Conservation (phyloP, 2,888 invertebrate genomes). For the Leucophora obtusa region DNA sequence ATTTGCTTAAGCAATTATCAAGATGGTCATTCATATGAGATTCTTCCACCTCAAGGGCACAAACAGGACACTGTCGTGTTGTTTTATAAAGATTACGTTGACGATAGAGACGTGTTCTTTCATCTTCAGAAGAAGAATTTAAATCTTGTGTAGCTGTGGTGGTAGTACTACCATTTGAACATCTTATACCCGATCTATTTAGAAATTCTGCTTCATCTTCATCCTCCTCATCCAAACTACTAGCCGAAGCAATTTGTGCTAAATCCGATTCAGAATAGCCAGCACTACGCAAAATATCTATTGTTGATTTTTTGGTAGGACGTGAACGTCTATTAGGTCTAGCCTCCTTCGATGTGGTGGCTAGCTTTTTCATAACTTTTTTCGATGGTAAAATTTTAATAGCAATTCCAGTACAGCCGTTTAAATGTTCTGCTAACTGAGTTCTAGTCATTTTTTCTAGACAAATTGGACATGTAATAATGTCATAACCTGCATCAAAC, state of each 20-base stretch:
- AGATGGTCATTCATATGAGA: constrained; percentile 73
- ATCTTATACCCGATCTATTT: constrained; percentile 28
- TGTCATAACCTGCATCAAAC: constrained; percentile 72
- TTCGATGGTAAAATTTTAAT: constrained; percentile 68
- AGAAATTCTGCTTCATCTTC: constrained; percentile 56
- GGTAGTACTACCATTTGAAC: constrained; percentile 12
- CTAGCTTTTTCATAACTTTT: constrained; percentile 49
- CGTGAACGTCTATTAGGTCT: constrained; percentile 51
- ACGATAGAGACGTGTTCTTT: constrained; percentile 69
- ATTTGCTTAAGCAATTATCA: constrained; percentile 69
- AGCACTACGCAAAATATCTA: constrained; percentile 67
- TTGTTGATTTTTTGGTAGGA: constrained; percentile 36
- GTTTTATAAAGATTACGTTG: constrained; percentile 69
- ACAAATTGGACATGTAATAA: constrained; percentile 77
- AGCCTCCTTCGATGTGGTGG: constrained; percentile 58
- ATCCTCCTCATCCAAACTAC: constrained; percentile 61
- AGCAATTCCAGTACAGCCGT: constrained; percentile 76
- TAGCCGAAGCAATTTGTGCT: constrained; percentile 55
- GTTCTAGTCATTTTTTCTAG: constrained; percentile 74
- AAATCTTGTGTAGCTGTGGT: constrained; percentile 25
- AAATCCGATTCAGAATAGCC: constrained; percentile 72
- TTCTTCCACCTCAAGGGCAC: constrained; percentile 72
- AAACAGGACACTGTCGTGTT: constrained; percentile 74
- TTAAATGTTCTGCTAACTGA: constrained; percentile 73
- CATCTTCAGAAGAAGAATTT: constrained; percentile 60